A percentile compares a stretch with the other conserved stretches of the same genome.
phyloP scores from a whole-genome alignment of 2,113 vertebrate species.

The Eubucco bourcierii region DNA sequence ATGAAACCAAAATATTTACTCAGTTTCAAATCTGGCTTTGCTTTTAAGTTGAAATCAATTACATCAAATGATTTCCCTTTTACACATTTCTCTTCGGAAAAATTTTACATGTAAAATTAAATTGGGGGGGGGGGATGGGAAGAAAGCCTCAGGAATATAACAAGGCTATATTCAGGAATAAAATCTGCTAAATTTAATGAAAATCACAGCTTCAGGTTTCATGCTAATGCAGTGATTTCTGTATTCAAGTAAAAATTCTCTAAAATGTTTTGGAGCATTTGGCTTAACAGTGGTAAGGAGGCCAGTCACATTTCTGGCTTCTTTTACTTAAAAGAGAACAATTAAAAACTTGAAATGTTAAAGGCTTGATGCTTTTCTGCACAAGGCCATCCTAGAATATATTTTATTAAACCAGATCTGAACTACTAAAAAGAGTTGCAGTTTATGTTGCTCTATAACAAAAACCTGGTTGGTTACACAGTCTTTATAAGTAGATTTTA shows the following conservation, averaged over 20 bases:
- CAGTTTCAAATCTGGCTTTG: background rate
- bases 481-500: background rate
- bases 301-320: background rate
- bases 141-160: background rate
- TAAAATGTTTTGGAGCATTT: background rate
- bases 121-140: no score
- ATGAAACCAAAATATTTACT: background rate
- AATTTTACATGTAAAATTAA: background rate
- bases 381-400: background rate
- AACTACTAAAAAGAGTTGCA: background rate
- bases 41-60: background rate
- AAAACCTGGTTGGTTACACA: background rate
- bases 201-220: background rate
- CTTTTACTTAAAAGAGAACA: background rate
- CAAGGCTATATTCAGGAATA: background rate
- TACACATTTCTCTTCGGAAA: background rate
- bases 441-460: background rate
- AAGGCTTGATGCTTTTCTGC: background rate
- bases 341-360: background rate
- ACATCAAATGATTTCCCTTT: background rate
- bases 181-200: background rate
- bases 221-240: background rate
- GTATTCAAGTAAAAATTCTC: background rate
- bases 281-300: background rate
- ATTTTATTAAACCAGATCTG: background rate